These are phyloP conservation scores for Drosophila neonasuta DNA, from an alignment of 2,888 invertebrate species.

Conservation along the genomic window DNA sequence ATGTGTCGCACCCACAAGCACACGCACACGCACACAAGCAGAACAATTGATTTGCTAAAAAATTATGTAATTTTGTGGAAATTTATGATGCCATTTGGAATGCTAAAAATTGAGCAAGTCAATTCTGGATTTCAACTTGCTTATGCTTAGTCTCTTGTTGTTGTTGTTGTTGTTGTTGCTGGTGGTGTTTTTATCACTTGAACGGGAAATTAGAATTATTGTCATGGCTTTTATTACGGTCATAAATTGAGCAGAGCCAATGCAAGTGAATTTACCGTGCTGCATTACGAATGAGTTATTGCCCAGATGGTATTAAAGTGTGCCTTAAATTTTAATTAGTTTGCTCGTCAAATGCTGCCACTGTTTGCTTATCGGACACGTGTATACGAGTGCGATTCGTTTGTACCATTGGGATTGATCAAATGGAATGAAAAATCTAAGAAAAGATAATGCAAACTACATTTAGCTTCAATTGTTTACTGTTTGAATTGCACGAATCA, in stretches of 20 bases:
- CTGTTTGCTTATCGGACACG: slow-evolving; percentile 29
- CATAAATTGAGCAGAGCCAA: slow-evolving; percentile 58
- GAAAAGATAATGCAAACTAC: slow-evolving; percentile 38
- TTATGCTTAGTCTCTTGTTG: not conserved
- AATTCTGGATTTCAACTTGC: slow-evolving; percentile 11
- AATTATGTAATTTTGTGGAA: slow-evolving; percentile 42
- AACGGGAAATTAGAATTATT: slow-evolving; percentile 66
- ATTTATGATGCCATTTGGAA: slow-evolving; percentile 46
- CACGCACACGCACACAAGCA: slow-evolving; percentile 2
- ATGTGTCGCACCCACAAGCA: slow-evolving; percentile 24
- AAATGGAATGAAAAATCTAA: slow-evolving; percentile 15
- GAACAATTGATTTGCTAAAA: slow-evolving; percentile 47
- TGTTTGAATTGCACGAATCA: slow-evolving; percentile 2
- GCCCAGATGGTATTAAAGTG: slow-evolving; percentile 65
- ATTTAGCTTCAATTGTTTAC: slow-evolving; percentile 40
- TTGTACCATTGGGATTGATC: slow-evolving; percentile 7
- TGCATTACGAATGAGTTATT: slow-evolving; percentile 63
- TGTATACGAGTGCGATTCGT: not conserved
- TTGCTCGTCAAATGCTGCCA: slow-evolving; percentile 51
- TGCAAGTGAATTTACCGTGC: slow-evolving; percentile 53
- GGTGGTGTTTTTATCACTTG: slow-evolving; percentile 57
- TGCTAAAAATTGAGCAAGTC: slow-evolving; percentile 15
- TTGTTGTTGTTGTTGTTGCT: slow-evolving; percentile 5
- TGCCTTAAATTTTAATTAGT: slow-evolving; percentile 71
- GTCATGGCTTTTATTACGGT: slow-evolving; percentile 66